Base-by-base conservation (phyloP, 2,113 vertebrate species). In the Dasypus novemcinctus region DNA sequence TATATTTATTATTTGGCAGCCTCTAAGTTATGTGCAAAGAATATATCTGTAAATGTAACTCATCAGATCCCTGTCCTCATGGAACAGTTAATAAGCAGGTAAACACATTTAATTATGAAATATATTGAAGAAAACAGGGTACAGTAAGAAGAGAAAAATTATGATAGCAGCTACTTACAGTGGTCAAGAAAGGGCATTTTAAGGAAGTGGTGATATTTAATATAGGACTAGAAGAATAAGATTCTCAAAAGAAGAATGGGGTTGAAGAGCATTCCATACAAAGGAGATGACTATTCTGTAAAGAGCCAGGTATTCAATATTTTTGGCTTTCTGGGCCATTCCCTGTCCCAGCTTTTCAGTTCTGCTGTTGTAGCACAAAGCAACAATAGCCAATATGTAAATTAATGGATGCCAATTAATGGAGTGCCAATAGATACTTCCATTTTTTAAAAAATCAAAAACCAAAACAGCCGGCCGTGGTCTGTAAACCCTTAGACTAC, bases 1-100 rank as follows among this genome's bases (percentile, higher is more conserved):
- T 78, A 10, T 64, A 10, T 63, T 78, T 85, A 7, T 74, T 94
- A 84, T 72, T 86, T 95, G 63, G 27, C 17, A 89, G 81, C 13
- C 41, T 96, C 72, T 86, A 57, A 72, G 74, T 95, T 90, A 33
- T 18, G 4, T 80, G 6, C 85, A 85, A 95, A 25, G 68, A 92
- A 87, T 92, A 23, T 27, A 29, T 93, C 87, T 33, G 12, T 95
- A 80, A 97, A 64, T 49, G 64, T 25, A 89, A 17, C 27, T 61
- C 38, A 61, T 61, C 68, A 90, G 41, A 85, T 92, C 18, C 10
- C 17, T 89, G 23, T 0, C 59, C 14, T 71, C 1, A 21, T 68
- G 54, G 31, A 87, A 66, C 25, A 80, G 64, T 41, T 38, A 20
- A 31, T 49, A 86, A 63, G 63, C 43, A 72, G 66, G n/a, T 87